Percentiles rank a stretch among this genome's conserved stretches.
Evolutionary conservation across 2,113 vertebrate genomes (phyloP).

Genomic region (Chrysemys picta): DNA sequence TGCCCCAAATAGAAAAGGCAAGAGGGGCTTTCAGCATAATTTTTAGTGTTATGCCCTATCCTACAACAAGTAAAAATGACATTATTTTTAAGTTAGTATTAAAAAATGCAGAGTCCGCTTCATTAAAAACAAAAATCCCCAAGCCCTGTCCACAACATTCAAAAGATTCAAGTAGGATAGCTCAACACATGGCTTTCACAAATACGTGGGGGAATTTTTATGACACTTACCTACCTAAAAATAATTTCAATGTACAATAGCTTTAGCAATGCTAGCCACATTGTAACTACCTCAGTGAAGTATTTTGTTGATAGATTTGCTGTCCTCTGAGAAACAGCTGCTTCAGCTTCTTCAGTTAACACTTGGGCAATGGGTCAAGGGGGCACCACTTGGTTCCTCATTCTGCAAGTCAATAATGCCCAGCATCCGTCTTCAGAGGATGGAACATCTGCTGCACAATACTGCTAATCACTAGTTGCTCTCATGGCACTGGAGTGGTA

Average conservation of each 20-base stretch:
- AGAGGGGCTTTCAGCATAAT: neutral
- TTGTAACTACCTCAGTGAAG: neutral
- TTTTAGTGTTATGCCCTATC: neutral
- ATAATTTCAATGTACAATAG: neutral
- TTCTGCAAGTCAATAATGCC: slow-evolving; percentile 60
- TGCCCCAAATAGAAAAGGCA: neutral
- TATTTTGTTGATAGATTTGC: slow-evolving; percentile 12
- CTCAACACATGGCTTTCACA: slow-evolving; percentile 65
- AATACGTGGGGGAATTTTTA: neutral
- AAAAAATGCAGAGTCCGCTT: neutral
- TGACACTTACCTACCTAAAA: slow-evolving; percentile 31
- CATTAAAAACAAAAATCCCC: slow-evolving; percentile 8
- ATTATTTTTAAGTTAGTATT: neutral
- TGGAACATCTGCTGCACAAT: slow-evolving; percentile 37
- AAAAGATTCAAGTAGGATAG: neutral
- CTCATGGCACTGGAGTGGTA: neutral
- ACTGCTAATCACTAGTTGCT: slow-evolving; percentile 27
- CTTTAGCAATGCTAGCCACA: neutral
- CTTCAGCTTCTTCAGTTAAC: neutral
- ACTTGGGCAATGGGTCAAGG: neutral
- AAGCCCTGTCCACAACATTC: neutral
- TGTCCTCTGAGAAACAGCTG: slow-evolving; percentile 45
- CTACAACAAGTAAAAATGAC: neutral
- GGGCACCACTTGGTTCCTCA: neutral
- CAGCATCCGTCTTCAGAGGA: neutral